These are phyloP conservation scores for Lottia gigantea DNA, from an alignment of 2,888 invertebrate species.

Conservation along the genomic window DNA sequence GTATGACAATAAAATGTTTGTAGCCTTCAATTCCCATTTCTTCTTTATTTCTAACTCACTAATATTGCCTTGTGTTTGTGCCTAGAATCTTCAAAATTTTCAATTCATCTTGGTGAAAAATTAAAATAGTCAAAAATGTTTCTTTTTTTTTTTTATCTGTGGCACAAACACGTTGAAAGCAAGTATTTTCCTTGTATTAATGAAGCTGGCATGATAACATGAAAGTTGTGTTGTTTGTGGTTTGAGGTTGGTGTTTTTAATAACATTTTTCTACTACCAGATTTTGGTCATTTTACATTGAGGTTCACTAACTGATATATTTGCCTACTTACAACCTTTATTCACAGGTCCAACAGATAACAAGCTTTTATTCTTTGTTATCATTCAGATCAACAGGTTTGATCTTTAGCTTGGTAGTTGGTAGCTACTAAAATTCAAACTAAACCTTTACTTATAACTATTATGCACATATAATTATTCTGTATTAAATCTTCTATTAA, in stretches of 20 bases:
- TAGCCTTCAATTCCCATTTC: background rate
- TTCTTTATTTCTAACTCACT: constrained; percentile 8
- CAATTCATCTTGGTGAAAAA: no score
- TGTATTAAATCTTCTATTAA: constrained; percentile 5
- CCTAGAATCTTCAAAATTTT: no score
- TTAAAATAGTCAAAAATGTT: no score
- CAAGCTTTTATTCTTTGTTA: constrained; percentile 12
- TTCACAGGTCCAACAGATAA: constrained; percentile 9
- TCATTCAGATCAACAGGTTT: background rate
- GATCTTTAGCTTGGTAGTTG: constrained; percentile 19
- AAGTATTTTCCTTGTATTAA: constrained; percentile 6
- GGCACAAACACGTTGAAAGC: background rate
- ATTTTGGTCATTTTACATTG: background rate
- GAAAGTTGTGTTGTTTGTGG: background rate
- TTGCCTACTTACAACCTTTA: background rate
- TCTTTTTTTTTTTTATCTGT: no score
- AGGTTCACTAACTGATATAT: background rate
- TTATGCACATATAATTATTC: background rate
- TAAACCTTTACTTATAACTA: background rate
- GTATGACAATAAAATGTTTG: constrained; percentile 10
- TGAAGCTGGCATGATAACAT: constrained; percentile 7
- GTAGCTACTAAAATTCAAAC: constrained; percentile 16
- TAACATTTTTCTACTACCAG: no score
- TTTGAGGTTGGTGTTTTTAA: constrained; percentile 7
- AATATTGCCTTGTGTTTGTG: background rate